Evolutionary conservation across 2,797 vertebrate species (phyloP).

Genomic region (Tokudaia muenninki): DNA sequence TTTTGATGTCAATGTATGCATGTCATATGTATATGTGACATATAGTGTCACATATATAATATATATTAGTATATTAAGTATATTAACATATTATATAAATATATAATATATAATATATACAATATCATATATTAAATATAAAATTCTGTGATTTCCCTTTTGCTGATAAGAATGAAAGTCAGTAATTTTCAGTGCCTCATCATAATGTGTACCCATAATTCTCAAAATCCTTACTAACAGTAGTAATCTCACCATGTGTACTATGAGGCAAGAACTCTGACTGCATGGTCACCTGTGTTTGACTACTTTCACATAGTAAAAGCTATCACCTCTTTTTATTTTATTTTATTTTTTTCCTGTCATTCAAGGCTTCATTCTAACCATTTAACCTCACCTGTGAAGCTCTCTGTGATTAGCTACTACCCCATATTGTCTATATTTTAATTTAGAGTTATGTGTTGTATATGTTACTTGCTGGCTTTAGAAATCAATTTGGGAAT

Average conservation of each 20-base stretch:
- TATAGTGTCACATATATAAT: too few species aligned
- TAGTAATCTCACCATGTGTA: neutral
- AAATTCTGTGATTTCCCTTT: neutral
- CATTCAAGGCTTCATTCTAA: neutral
- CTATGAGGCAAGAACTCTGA: neutral
- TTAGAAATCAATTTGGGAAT: neutral
- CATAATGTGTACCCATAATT: neutral
- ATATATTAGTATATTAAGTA: neutral
- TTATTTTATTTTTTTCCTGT: neutral
- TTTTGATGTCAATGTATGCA: neutral
- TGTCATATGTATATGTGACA: neutral
- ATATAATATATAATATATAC: neutral
- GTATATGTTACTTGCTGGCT: neutral
- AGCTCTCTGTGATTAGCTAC: neutral
- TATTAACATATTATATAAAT: too few species aligned
- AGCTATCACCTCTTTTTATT: neutral
- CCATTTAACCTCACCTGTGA: neutral
- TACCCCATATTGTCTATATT: neutral
- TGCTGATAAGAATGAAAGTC: neutral
- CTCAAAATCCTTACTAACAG: neutral
- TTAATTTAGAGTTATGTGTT: neutral
- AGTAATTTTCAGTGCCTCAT: neutral
- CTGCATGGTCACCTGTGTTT: neutral
- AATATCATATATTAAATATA: neutral
- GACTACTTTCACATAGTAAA: neutral